Conservation (phyloP, 2,888 invertebrate species). For the Anticlea derivata region DNA sequence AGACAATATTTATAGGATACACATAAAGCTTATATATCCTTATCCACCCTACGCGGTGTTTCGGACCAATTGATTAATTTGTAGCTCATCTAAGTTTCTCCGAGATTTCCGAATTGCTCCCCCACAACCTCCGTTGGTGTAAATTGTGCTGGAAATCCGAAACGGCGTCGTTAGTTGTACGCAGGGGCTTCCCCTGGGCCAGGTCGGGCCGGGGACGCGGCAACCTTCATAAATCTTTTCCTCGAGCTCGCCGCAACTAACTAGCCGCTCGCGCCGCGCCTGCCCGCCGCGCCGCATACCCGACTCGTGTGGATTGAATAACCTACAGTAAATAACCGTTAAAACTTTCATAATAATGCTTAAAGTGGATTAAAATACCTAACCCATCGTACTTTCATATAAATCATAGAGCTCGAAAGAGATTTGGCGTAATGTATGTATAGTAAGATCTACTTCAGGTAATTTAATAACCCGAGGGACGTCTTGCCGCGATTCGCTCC, state of each 20-base stretch:
- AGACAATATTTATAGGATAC: no score
- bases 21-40: no score
- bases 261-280: slow-evolving; percentile 60
- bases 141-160: slow-evolving; percentile 80
- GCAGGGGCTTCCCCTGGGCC: slow-evolving; percentile 71
- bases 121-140: slow-evolving; percentile 61
- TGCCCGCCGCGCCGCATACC: slow-evolving; percentile 31
- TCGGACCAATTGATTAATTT: slow-evolving; percentile 65
- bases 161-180: slow-evolving; percentile 78
- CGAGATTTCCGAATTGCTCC: slow-evolving; percentile 64
- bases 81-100: slow-evolving; percentile 64
- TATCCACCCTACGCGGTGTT: slow-evolving; percentile 1
- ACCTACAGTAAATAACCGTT: slow-evolving; percentile 34
- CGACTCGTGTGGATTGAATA: slow-evolving; percentile 45
- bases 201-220: slow-evolving; percentile 65
- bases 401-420: slow-evolving; percentile 63
- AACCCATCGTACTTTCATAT: slow-evolving; percentile 63
- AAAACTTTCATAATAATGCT: slow-evolving; percentile 20
- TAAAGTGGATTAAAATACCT: slow-evolving; percentile 65
- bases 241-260: slow-evolving; percentile 74
- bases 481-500: slow-evolving; percentile 56
- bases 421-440: slow-evolving; percentile 47
- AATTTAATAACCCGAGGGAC: slow-evolving; percentile 71
- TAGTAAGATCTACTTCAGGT: slow-evolving; percentile 39
- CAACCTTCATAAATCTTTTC: slow-evolving; percentile 81